Base-by-base conservation (phyloP, 2,113 vertebrate genomes). In the Kryptolebias marmoratus region DNA sequence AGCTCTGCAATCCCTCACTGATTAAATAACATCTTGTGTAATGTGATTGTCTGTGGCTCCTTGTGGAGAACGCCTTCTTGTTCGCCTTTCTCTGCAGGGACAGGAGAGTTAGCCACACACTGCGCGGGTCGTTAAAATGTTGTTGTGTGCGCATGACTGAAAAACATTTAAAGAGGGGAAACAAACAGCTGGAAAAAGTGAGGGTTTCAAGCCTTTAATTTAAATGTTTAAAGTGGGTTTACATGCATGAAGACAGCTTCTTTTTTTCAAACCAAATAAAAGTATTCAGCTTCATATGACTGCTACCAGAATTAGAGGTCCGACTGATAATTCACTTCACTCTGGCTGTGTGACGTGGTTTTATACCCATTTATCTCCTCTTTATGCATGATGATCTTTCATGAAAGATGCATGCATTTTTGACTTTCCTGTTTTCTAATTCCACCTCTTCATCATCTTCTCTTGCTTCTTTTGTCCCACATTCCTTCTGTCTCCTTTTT, bases 11-110 rank as follows among this genome's bases (percentile, higher is more conserved):
- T 44, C 36, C 31, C 42, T 22, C 57, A 3, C 59, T 57, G 66
- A 77, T 83, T 73, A 60, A 75, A 69, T 70, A 72, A 72, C 11
- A 7, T 15, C 49, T 49, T 54, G 10, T 18, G 63, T 61, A 44
- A 78, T 55, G 74, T 32, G 77, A 68, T n/a, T 61, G 8, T 57
- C 39, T 6, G 11, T 0, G 5, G 42, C 50, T 61, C 48, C 54
- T 31, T 7, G 2, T 50, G 42, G 48, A 61, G 50, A 54, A 48
- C 7, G n/a, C 8, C 61, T 27, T 28, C 22, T 0, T 4, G 5
- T 16, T 66, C 27, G 69, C 28, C 45, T 57, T 71, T 22, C 50
- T 2, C 59, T 3, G 18, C 44, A 18, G 70, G 45, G 11, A 12
- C 18, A n/a, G 61, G 39, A 0, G 18, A 42, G 22, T 49, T 5